phyloP scores from a whole-genome alignment of 2,888 invertebrate genomes.

The Ctena decussata region DNA sequence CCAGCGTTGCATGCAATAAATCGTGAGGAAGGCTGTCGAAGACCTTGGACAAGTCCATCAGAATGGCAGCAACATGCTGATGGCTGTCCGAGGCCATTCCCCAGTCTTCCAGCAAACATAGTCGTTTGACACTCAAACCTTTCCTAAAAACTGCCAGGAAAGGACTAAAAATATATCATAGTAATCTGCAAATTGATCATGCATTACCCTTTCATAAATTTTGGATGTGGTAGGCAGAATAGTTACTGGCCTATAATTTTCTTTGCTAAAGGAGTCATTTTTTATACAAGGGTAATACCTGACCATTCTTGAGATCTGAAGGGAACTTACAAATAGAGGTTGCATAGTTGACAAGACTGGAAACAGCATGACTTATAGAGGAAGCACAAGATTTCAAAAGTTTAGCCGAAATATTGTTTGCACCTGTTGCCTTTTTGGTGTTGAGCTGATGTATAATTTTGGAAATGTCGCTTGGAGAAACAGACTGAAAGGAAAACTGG shows the following conservation, averaged over 20 bases:
- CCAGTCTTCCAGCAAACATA: background rate
- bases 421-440: background rate
- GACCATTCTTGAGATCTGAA: background rate
- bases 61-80: background rate
- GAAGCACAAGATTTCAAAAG: background rate
- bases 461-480: background rate
- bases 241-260: background rate
- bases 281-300: background rate
- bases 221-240: background rate
- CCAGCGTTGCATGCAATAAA: background rate
- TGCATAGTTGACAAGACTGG: background rate
- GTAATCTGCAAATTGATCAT: background rate
- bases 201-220: background rate
- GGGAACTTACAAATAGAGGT: background rate
- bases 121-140: background rate
- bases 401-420: constrained; percentile 12
- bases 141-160: background rate
- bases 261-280: background rate
- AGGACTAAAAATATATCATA: background rate
- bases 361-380: background rate
- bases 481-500: background rate
- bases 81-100: background rate
- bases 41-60: background rate
- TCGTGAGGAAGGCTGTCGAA: background rate
- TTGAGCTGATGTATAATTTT: background rate